Evolutionary conservation across 2,888 invertebrate species (phyloP).

Genomic region (Dastarcus helophoroides): DNA sequence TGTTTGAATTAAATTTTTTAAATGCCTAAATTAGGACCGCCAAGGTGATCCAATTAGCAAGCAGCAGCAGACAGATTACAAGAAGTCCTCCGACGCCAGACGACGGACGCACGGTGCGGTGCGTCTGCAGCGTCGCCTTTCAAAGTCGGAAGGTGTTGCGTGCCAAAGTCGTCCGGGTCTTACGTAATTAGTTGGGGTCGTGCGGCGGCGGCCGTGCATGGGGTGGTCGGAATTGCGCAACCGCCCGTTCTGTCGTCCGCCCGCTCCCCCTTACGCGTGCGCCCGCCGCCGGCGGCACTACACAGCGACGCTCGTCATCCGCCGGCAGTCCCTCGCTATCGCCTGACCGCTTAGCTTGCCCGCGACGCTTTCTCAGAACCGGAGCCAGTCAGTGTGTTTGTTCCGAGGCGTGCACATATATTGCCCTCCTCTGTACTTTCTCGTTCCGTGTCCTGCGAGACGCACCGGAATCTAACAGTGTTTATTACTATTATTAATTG

Average conservation of each 20-base stretch:
- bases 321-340: constrained; percentile 39
- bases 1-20: too few relatives aligned
- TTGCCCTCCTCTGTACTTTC: too few relatives aligned
- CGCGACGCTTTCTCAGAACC: constrained; percentile 35
- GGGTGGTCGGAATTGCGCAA: constrained; percentile 12
- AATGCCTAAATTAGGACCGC: too few relatives aligned
- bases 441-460: too few relatives aligned
- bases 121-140: not conserved
- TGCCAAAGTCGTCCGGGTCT: constrained; percentile 13
- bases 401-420: constrained; percentile 36
- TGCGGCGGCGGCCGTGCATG: constrained; percentile 7
- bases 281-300: constrained; percentile 20
- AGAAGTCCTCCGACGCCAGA: too few relatives aligned
- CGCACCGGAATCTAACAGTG: too few relatives aligned
- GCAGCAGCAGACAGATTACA: too few relatives aligned
- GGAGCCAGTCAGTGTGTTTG: constrained; percentile 36
- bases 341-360: constrained; percentile 40
- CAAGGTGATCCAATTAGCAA: too few relatives aligned
- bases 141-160: constrained; percentile 8
- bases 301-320: constrained; percentile 36
- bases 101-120: not conserved
- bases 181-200: constrained; percentile 19
- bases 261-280: constrained; percentile 20
- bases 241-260: constrained; percentile 17
- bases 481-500: too few relatives aligned